Evolutionary conservation across 2,113 vertebrate genomes (phyloP).

Genomic region (Microtus ochrogaster): DNA sequence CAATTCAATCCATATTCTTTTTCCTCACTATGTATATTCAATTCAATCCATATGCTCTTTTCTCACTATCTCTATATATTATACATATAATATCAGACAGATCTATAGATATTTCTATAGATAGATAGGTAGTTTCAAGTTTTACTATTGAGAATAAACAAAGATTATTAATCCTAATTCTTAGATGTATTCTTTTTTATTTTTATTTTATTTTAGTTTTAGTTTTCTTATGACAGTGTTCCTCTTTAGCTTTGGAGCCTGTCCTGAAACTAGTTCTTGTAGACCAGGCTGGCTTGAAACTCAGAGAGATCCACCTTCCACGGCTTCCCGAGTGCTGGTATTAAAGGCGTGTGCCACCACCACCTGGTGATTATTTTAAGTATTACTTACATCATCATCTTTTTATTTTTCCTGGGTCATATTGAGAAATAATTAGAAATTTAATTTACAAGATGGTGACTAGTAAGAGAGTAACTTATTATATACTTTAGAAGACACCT

Average conservation of each 20-base stretch:
- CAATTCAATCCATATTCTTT: conserved; percentile 6
- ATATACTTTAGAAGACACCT: background rate
- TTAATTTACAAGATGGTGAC: background rate
- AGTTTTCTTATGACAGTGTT: too few species aligned
- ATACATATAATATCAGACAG: too few species aligned
- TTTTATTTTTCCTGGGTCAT: background rate
- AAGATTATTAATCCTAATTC: background rate
- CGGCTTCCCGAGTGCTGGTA: too few species aligned
- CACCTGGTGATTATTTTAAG: background rate
- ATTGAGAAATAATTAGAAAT: background rate
- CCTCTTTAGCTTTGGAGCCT: too few species aligned
- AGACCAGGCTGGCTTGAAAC: too few species aligned
- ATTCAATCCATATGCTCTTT: background rate
- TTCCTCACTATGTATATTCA: background rate
- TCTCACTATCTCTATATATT: background rate
- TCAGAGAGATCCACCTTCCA: too few species aligned
- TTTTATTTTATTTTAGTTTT: too few species aligned
- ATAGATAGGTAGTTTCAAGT: too few species aligned
- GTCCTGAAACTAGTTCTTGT: too few species aligned
- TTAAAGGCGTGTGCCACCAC: too few species aligned
- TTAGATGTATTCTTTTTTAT: background rate
- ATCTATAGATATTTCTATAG: background rate
- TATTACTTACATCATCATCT: background rate
- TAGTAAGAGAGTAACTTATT: background rate
- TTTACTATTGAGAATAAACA: background rate